Base-by-base conservation (phyloP, 2,888 invertebrate species). In the Callosobruchus maculatus region DNA sequence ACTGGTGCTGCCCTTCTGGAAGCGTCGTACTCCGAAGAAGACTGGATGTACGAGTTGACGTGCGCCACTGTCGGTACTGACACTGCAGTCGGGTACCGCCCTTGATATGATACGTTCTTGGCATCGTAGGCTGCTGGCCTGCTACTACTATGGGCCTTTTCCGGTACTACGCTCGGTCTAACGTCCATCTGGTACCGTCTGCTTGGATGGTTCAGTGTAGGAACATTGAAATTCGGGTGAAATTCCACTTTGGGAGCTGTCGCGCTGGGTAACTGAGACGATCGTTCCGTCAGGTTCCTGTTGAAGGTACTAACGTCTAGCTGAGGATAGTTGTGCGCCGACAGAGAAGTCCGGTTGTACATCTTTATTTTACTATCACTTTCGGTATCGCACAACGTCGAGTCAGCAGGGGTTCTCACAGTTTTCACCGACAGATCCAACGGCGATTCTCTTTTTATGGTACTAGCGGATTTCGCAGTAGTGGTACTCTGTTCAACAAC, bases 371-470 rank as follows among this genome's bases (percentile, higher is more conserved):
- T 83, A 82, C 20, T 26, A 20, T 84, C 83, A 82, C 92, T 91
- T 20, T 88, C 86, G 73, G 91, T 91, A 81, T 93, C 93, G 82
- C 91, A 91, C 20, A 94, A 93, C 0, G 96, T 96, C 0, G 96
- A 96, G 86, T 96, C 96, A 0, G 96, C 95, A 2, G 95, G 93
- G 72, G 95, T 95, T 84, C 95, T 92, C 0, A 96, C 93, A 0
- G 96, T 96, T 86, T 96, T 96, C 70, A 96, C 95, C 0, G 96
- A 96, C 72, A 97, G 89, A 87, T 97, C 97, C 75, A 97, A 87
- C 0, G 96, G 96, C 13, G 95, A 95, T 85, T 94, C 94, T 67
- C 92, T 89, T 83, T 93, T 93, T 66, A 85, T 85, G 75, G 86
- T 81, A 49, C 13, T 49, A 7, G 49, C 49, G 9, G 79, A 71